Conservation (phyloP, 2,113 vertebrate species). For the Antechinus flavipes region DNA sequence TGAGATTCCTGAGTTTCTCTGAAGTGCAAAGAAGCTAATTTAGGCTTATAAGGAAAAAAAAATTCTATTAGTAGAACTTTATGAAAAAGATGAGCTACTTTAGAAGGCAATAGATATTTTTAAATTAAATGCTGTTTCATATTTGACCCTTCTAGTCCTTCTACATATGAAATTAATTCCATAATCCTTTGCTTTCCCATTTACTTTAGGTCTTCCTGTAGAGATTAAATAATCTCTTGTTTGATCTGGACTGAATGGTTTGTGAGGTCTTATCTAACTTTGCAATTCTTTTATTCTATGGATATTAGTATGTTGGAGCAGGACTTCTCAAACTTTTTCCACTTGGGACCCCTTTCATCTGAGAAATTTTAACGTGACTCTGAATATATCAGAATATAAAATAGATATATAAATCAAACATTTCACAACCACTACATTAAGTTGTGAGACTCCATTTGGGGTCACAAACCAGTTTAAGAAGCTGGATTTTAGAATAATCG, state of each 20-base stretch:
- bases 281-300: neutral
- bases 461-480: too few relatives aligned
- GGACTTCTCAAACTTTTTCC: too few relatives aligned
- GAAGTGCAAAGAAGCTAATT: neutral
- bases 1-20: neutral
- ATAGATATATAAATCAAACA: too few relatives aligned
- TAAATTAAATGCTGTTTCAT: slow-evolving; percentile 5
- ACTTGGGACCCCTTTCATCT: too few relatives aligned
- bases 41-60: neutral
- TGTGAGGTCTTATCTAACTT: neutral
- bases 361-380: too few relatives aligned
- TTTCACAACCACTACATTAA: too few relatives aligned
- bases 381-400: too few relatives aligned
- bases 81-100: neutral
- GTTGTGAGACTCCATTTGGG: too few relatives aligned
- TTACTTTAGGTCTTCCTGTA: neutral
- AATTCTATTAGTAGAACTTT: neutral
- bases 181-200: neutral
- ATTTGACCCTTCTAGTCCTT: neutral
- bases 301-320: neutral
- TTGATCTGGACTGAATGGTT: neutral
- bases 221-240: neutral
- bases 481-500: neutral
- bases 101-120: neutral
- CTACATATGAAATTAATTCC: slow-evolving; percentile 2